Base-by-base conservation (phyloP, 2,888 invertebrate species). In the Nineta flava region DNA sequence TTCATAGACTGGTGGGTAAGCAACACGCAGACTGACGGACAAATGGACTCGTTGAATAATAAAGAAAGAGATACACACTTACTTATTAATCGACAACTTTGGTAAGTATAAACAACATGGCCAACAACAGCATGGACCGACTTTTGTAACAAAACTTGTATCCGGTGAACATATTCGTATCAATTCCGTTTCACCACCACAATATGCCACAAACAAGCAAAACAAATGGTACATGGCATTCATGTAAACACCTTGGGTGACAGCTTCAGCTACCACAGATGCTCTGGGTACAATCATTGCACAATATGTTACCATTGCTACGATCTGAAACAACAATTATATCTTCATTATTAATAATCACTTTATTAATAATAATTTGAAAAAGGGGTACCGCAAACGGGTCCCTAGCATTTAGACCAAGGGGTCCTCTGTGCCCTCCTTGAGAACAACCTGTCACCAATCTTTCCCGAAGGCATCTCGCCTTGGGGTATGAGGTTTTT, bases 111-210 rank as follows among this genome's bases (percentile, higher is more conserved):
- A 64, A 56, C 78, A 80, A 58, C 79, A 80, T 1, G 83, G 83
- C 78, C 79, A 82, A 59, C 83, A 84, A 62, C 84, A 84, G 61
- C 82, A 83, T 1, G 84, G 84, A 21, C 75, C 71, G 7, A 79
- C 79, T 59, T 74, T 69, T 12, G 79, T 71, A 61, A 75, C 75
- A 57, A 83, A 62, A 7, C 4, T 26, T 7, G 69, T 65, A 53
- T 73, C 69, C 2, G 76, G 75, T 57, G 75, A 74, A 1, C 76
- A 70, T 52, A 69, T 69, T 55, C 75, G 71, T 52, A 78, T 68
- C 9, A 80, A 62, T 60, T 76, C 73, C 9, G 75, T 74, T 52
- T 70, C 70, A 1, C 80, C 80, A 0, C 78, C 80, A 53, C 76
- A 75, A 57, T 80, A 80, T 5, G 77, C 76, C 31, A 83, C 69